Percentiles rank a stretch among this genome's conserved stretches.
These are phyloP conservation scores for Phataginus tricuspis DNA, from an alignment of 2,797 vertebrate genomes.

Conservation along the genomic window DNA sequence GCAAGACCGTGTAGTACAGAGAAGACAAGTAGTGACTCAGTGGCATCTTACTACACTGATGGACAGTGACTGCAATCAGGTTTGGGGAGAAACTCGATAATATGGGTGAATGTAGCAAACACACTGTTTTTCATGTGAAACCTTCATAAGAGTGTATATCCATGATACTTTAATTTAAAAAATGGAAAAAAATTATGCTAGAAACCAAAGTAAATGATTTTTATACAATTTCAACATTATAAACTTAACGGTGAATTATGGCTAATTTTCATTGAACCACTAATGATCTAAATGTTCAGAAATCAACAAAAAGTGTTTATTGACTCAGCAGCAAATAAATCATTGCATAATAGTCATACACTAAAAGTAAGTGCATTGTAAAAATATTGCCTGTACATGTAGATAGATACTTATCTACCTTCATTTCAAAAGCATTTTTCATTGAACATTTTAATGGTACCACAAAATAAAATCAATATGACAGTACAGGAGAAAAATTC, in stretches of 20 bases:
- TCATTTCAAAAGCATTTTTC: constrained; percentile 1
- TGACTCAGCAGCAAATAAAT: constrained; percentile 44
- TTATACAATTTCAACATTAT: not conserved
- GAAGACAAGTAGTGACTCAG: no score
- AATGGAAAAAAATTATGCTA: not conserved
- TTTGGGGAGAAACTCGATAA: no score
- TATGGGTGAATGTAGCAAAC: no score
- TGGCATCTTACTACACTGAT: no score
- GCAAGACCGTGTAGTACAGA: no score
- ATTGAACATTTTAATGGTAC: constrained; percentile 24
- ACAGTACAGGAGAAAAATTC: not conserved
- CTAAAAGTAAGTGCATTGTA: constrained; percentile 14
- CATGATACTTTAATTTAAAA: no score
- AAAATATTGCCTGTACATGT: not conserved
- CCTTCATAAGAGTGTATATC: no score
- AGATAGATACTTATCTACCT: not conserved
- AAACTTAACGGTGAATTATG: not conserved
- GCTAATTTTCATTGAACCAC: not conserved
- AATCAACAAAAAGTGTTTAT: constrained; percentile 1
- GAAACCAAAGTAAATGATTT: not conserved
- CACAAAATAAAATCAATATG: constrained; percentile 58
- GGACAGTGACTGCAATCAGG: no score
- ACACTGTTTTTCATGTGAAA: no score
- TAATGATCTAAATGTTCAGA: constrained; percentile 37
- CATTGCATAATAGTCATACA: constrained; percentile 12